A percentile compares a stretch with the other conserved stretches of the same genome.
These are phyloP conservation scores for Oligia strigilis DNA, from an alignment of 2,888 invertebrate species.

Conservation along the genomic window DNA sequence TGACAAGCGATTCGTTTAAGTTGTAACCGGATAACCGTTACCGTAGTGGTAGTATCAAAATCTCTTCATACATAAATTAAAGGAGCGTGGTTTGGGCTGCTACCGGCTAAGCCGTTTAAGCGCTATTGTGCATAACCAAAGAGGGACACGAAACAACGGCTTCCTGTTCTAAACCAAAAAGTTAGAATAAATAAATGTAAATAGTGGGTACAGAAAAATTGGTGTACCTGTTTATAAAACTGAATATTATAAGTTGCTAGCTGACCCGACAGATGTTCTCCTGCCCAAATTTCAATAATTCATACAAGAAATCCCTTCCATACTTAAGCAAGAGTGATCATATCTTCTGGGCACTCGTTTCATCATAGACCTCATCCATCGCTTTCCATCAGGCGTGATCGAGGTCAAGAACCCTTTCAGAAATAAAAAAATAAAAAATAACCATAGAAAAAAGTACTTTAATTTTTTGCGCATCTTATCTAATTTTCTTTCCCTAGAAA, in stretches of 20 bases:
- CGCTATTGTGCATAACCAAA: constrained; percentile 84
- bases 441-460: neutral
- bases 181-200: constrained; percentile 17
- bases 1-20: constrained; percentile 71
- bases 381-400: neutral
- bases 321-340: neutral
- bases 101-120: constrained; percentile 81
- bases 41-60: constrained; percentile 77
- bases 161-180: constrained; percentile 35
- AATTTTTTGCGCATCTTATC: neutral
- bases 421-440: neutral
- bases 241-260: neutral
- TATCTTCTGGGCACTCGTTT: neutral
- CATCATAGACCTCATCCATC: neutral
- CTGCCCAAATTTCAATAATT: neutral
- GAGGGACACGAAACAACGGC: constrained; percentile 73
- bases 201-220: neutral
- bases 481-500: neutral
- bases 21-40: constrained; percentile 66
- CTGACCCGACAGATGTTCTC: neutral
- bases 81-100: constrained; percentile 75
- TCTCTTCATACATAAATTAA: constrained; percentile 86
- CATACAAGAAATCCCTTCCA: neutral
- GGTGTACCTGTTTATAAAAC: neutral
- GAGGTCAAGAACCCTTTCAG: neutral